These are phyloP conservation scores for Stenodera caucasica DNA, from an alignment of 2,888 invertebrate species.

Conservation along the genomic window DNA sequence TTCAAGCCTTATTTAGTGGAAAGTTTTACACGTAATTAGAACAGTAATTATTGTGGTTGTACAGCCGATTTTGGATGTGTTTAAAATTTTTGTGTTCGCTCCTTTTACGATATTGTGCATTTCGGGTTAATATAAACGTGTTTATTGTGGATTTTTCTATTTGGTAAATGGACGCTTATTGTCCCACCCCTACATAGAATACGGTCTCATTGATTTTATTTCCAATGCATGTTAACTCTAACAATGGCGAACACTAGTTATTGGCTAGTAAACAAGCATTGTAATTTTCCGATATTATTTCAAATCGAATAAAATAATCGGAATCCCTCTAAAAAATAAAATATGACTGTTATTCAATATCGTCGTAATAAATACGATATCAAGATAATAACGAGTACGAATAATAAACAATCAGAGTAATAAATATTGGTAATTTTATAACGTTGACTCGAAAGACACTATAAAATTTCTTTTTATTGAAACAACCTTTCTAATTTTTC, in stretches of 20 bases:
- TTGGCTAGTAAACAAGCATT: constrained; percentile 21
- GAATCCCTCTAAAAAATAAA: too few relatives aligned
- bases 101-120: neutral
- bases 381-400: constrained; percentile 10
- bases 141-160: constrained; percentile 12
- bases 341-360: too few relatives aligned
- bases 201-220: constrained; percentile 44
- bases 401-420: too few relatives aligned
- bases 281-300: constrained; percentile 5
- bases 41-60: constrained; percentile 28
- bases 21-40: constrained; percentile 46
- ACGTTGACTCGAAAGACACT: too few relatives aligned
- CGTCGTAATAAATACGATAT: neutral
- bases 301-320: neutral
- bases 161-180: constrained; percentile 18
- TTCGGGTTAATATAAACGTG: neutral
- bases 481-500: constrained; percentile 21
- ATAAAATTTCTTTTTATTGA: too few relatives aligned
- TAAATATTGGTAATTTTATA: too few relatives aligned
- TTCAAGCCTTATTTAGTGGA: constrained; percentile 42
- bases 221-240: constrained; percentile 37
- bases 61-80: constrained; percentile 1
- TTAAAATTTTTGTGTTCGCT: constrained; percentile 1
- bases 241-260: constrained; percentile 38
- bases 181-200: constrained; percentile 35